phyloP scores from a whole-genome alignment of 2,113 vertebrate species.

The Myotis lucifugus region DNA sequence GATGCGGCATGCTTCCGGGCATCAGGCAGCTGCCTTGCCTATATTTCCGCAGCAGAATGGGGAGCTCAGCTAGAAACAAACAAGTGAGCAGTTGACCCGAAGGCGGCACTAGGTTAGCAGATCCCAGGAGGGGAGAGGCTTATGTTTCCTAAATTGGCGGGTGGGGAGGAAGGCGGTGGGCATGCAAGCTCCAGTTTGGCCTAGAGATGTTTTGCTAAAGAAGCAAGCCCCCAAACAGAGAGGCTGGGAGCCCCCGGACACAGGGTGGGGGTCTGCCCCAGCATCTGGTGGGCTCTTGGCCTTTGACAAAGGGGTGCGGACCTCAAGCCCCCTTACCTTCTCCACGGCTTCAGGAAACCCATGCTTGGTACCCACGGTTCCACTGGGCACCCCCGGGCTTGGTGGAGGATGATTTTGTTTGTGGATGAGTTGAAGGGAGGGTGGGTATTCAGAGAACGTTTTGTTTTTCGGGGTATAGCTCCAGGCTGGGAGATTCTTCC shows the following conservation, averaged over 20 bases:
- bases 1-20: slow-evolving; percentile 79
- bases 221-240: background rate
- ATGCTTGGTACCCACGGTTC: background rate
- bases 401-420: slow-evolving; percentile 32
- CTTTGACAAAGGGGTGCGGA: background rate
- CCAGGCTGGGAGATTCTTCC: background rate
- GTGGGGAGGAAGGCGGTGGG: slow-evolving; percentile 6
- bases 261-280: background rate
- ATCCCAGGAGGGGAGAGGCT: slow-evolving; percentile 37
- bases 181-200: background rate
- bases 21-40: slow-evolving; percentile 79
- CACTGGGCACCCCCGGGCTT: background rate
- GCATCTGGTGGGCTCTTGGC: background rate
- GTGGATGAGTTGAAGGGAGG: background rate
- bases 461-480: background rate
- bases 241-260: background rate
- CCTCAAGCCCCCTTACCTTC: background rate
- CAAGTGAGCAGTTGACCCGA: slow-evolving; percentile 76
- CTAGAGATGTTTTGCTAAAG: background rate
- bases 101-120: slow-evolving; percentile 76
- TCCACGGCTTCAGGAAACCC: background rate
- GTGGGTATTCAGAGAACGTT: background rate
- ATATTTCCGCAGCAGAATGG: slow-evolving; percentile 74
- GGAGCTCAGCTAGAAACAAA: slow-evolving; percentile 76
- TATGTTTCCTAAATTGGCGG: background rate